Conservation (phyloP, 2,797 vertebrate genomes). For the Helicolenus hilgendorfi region DNA sequence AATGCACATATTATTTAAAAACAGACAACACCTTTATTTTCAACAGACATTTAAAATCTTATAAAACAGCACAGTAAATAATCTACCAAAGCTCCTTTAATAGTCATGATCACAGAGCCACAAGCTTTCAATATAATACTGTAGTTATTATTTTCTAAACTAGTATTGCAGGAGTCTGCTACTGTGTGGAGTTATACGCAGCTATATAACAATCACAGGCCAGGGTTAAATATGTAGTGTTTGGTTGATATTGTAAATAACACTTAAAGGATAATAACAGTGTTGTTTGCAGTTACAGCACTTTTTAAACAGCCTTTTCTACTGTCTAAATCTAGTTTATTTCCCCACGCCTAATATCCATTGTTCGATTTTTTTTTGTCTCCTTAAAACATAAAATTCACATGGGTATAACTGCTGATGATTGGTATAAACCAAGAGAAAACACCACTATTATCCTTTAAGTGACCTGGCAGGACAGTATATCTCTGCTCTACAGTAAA, state of each 20-base stretch:
- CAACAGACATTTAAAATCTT: constrained; percentile 75
- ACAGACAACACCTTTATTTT: constrained; percentile 83
- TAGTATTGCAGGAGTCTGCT: constrained; percentile 72
- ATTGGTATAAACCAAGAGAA: constrained; percentile 22
- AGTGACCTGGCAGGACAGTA: constrained; percentile 1
- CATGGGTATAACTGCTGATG: constrained; percentile 1
- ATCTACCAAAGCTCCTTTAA: constrained; percentile 72
- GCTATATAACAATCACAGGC: constrained; percentile 62
- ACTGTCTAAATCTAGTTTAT: constrained; percentile 24
- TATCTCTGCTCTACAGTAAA: constrained; percentile 21
- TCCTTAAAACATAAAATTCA: not conserved
- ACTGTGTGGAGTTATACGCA: constrained; percentile 22
- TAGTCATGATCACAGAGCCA: constrained; percentile 68
- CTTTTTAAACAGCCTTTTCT: constrained; percentile 35
- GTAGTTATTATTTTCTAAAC: constrained; percentile 65
- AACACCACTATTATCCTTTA: constrained; percentile 17
- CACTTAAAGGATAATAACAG: constrained; percentile 29
- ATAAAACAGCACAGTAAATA: constrained; percentile 84
- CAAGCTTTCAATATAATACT: constrained; percentile 75
- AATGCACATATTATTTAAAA: constrained; percentile 56
- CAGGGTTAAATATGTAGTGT: constrained; percentile 48
- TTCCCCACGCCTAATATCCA: not conserved
- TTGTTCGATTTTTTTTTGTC: not conserved
- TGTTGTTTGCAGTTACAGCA: constrained; percentile 15
- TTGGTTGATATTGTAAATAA: constrained; percentile 51